Percentiles rank a stretch among this genome's conserved stretches.
phyloP scores from a whole-genome alignment of 2,113 vertebrate species.

The Festucalex cinctus region DNA sequence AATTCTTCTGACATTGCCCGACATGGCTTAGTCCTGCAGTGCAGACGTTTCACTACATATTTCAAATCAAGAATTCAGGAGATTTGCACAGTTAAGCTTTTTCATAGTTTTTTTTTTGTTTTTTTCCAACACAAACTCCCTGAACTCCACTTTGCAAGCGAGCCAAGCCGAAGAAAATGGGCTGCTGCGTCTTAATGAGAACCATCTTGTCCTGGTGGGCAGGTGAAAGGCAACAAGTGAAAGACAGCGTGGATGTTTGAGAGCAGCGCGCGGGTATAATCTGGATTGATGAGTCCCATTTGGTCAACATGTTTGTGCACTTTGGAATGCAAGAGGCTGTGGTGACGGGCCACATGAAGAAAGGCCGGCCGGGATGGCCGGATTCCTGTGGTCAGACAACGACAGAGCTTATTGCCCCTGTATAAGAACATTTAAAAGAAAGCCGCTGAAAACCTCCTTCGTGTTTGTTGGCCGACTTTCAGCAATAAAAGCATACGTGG shows the following conservation, averaged over 20 bases:
- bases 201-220: conserved; percentile 57
- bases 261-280: conserved; percentile 60
- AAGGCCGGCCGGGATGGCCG: conserved; percentile 49
- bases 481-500: conserved; percentile 53
- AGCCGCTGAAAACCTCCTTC: conserved; percentile 41
- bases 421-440: conserved; percentile 41
- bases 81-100: not conserved
- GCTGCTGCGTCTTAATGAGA: conserved; percentile 48
- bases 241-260: conserved; percentile 60
- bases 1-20: conserved; percentile 58
- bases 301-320: conserved; percentile 78
- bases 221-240: conserved; percentile 74
- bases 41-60: not conserved
- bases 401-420: conserved; percentile 59
- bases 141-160: not conserved
- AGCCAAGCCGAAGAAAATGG: conserved; percentile 30
- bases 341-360: conserved; percentile 72
- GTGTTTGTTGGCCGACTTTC: conserved; percentile 60
- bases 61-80: not conserved
- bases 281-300: conserved; percentile 71
- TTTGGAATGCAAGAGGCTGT: conserved; percentile 73
- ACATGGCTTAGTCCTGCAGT: conserved; percentile 14
- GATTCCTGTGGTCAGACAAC: conserved; percentile 75
- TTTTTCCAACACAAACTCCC: not conserved
- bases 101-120: not conserved